Conservation (phyloP, 2,113 vertebrate species). For the Zosterops lateralis region DNA sequence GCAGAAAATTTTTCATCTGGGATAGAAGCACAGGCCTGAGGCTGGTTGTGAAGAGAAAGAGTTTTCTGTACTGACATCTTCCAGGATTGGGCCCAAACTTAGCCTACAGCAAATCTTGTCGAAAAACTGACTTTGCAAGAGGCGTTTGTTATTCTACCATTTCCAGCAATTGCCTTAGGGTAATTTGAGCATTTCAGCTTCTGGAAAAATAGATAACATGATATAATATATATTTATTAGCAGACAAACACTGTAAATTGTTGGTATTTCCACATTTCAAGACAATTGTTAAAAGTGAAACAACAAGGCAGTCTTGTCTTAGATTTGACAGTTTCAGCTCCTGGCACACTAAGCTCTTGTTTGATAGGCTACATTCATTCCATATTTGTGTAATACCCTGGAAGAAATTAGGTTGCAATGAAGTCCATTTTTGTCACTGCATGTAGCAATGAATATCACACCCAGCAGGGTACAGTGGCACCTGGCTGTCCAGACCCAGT, state of each 20-base stretch:
- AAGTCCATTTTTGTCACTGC: conserved; percentile 83
- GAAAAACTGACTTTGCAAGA: neutral
- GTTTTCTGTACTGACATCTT: neutral
- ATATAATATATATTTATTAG: conserved; percentile 47
- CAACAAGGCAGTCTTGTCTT: conserved; percentile 65
- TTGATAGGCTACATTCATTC: conserved; percentile 71
- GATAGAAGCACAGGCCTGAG: neutral
- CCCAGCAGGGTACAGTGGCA: conserved; percentile 93
- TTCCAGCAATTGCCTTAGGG: conserved; percentile 6
- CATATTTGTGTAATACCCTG: conserved; percentile 85
- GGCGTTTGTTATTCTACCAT: neutral
- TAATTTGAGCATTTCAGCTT: neutral
- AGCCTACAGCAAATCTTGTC: neutral
- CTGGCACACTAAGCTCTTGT: conserved; percentile 63
- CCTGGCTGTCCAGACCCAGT: conserved; percentile 90
- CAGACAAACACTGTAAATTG: conserved; percentile 9
- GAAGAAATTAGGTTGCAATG: conserved; percentile 88
- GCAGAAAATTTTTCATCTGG: neutral
- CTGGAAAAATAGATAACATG: conserved; percentile 38
- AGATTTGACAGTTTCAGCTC: conserved; percentile 62
- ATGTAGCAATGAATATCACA: conserved; percentile 86
- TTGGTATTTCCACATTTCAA: conserved; percentile 53
- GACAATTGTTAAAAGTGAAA: conserved; percentile 57
- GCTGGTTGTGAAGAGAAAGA: neutral
- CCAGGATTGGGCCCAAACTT: neutral